Evolutionary conservation across 2,113 vertebrate genomes (phyloP), one percentile per base, ranked within the genome.

Genomic region (Phaetusa simplex): DNA sequence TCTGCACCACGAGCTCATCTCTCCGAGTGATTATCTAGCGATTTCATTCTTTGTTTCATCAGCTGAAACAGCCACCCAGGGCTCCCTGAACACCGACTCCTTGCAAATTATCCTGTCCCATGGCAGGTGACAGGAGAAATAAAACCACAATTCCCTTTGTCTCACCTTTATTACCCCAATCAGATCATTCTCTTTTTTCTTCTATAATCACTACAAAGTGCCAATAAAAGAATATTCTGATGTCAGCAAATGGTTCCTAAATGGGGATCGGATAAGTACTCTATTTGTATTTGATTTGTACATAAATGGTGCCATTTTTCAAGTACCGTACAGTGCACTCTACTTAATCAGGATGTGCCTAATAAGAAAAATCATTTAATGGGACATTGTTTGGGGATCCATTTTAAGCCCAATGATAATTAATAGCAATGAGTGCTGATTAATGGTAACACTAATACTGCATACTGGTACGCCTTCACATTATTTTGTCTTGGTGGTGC

Each of bases 301-400:
- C 29, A 0, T 92, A 94, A 97, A 94, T 84, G 71, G 67, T 96
- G 87, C 67, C 2, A 5, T 96, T 97, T 97, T 91, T 95, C 93
- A 97, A 88, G 84, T 79, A 79, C 50, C 3, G 5, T 83, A 88
- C 86, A 95, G 79, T 42, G 36, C 82, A 92, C 56, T 88, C 77
- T n/a, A 42, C 55, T 96, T 96, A 96, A 97, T 91, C 16, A 34
- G 67, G 76, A 82, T 83, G 93, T 89, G 67, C 93, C 96, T 96
- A 95, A 97, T 97, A 87, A 96, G 91, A 83, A 95, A 97, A 97
- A 95, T 93, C 72, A 77, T 95, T 92, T 95, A 96, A 96, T 74
- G 92, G 81, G 81, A 70, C 64, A 94, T 91, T 94, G 93, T 92
- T 97, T 45, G 4, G 91, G 42, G 42, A 83, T 86, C 67, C 65